Base-by-base conservation (phyloP, 2,888 invertebrate species). In the Pollenia griseotomentosa region DNA sequence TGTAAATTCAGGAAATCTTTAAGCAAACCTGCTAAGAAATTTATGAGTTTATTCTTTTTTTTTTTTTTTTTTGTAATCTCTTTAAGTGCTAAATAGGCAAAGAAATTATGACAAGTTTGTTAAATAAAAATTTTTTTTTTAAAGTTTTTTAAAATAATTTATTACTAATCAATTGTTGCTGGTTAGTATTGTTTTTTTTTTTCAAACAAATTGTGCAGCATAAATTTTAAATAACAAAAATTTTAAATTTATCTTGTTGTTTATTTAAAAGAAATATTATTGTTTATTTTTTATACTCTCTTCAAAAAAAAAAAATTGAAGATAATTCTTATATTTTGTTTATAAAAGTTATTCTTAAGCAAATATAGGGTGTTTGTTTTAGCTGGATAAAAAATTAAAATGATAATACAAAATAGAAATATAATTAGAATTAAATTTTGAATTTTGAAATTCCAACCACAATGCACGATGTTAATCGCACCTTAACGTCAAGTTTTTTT, bases 81-180 rank as follows among this genome's bases (percentile, higher is more conserved):
- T 19, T 23, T 42, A 83, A 75, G 83, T 83, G 86, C 51, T 65
- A 83, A 86, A 83, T 79, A 57, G 33, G 19, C 63, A 51, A 40
- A 48, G 14, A 65, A 33, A 75, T 65, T 83, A 65, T 86, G 74
- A 79, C 74, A 78, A 70, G 53, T 68, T 16, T 68, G 33, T 42
- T 42, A 48, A 10, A 33, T 33, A 33, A 74, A 11, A n/a, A n/a
- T n/a, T 51, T 23, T 23, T 42, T 11, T 44, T 75, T 59, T 0
- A 46, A 59, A 73, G 9, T 40, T 33, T 33, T 33, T 33, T 33
- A 33, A 33, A 33, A 40, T 51, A 48, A 74, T 82, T 82, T 68
- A 66, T 82, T 55, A 40, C 57, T 46, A 70, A 61, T 33, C 70
- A 71, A 63, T 57, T 66, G 66, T 42, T 51, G 33, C 6, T 33